Conservation (phyloP, 2,888 invertebrate species). For the Caenorhabditis sp. region DNA sequence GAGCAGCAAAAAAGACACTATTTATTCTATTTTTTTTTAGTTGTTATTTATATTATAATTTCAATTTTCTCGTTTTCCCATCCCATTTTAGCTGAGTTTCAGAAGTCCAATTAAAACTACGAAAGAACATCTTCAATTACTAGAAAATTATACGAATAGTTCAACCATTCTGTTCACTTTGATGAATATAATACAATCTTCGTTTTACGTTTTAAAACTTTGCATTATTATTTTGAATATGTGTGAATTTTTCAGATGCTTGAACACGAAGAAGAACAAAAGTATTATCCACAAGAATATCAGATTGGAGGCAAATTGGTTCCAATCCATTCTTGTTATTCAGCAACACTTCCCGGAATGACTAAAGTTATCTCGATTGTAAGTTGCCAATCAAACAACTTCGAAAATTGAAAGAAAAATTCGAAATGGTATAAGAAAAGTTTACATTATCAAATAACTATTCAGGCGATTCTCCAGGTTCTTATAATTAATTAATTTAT, state of each 20-base stretch:
- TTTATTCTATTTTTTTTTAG: too few species aligned
- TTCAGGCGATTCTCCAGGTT: too few species aligned
- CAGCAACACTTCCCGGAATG: slow-evolving; percentile 53
- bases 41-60: too few species aligned
- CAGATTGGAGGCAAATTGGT: slow-evolving; percentile 45
- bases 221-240: not conserved
- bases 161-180: too few species aligned
- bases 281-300: slow-evolving; percentile 30
- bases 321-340: slow-evolving; percentile 53
- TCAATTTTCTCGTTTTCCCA: too few species aligned
- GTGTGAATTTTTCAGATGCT: not conserved
- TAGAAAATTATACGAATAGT: too few species aligned
- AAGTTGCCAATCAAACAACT: slow-evolving; percentile 9
- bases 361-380: slow-evolving; percentile 61
- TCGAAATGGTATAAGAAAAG: not conserved
- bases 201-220: too few species aligned
- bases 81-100: not conserved
- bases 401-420: not conserved
- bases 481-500: too few species aligned
- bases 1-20: not conserved
- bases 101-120: too few species aligned
- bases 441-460: not conserved
- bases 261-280: not conserved
- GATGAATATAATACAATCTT: too few species aligned
- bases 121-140: too few species aligned